A percentile compares a stretch with the other conserved stretches of the same genome.
phyloP scores from a whole-genome alignment of 2,888 invertebrate genomes.

The Melanargia galathea region DNA sequence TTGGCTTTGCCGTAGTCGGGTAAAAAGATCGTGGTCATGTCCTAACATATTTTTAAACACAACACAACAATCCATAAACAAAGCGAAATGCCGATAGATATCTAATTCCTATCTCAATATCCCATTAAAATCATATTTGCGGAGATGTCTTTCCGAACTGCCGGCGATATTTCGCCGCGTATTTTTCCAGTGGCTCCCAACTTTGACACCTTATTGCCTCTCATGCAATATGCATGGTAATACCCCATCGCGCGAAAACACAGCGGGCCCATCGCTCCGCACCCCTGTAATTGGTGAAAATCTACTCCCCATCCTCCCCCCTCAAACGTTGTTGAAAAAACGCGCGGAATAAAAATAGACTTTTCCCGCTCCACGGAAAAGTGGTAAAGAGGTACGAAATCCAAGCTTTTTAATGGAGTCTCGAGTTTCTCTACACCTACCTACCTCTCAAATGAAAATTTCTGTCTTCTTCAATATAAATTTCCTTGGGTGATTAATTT shows the following conservation, averaged over 20 bases:
- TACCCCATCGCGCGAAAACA: constrained; percentile 56
- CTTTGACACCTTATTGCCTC: constrained; percentile 69
- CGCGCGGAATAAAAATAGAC: constrained; percentile 26
- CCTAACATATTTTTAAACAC: background rate
- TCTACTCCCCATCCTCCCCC: constrained; percentile 42
- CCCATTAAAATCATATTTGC: constrained; percentile 46
- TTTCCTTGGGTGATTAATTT: background rate
- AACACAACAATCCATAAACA: background rate
- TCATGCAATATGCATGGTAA: constrained; percentile 76
- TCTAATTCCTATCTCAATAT: constrained; percentile 32
- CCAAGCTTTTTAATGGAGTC: constrained; percentile 9
- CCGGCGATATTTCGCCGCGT: constrained; percentile 41
- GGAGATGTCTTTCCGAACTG: constrained; percentile 42
- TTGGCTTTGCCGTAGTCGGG: too few species aligned
- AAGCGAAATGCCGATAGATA: constrained; percentile 18
- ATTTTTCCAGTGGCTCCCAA: constrained; percentile 53
- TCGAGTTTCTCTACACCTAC: background rate
- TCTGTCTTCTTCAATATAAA: background rate
- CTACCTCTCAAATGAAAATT: background rate
- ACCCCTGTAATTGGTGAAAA: constrained; percentile 62
- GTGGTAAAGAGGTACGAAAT: constrained; percentile 8
- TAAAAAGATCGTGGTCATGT: background rate
- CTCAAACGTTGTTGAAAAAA: constrained; percentile 9
- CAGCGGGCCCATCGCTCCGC: constrained; percentile 42
- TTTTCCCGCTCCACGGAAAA: constrained; percentile 4